A percentile compares a stretch with the other conserved stretches of the same genome.
These are phyloP conservation scores for Eustalomyia histrio DNA, from an alignment of 2,888 invertebrate genomes.

Conservation along the genomic window DNA sequence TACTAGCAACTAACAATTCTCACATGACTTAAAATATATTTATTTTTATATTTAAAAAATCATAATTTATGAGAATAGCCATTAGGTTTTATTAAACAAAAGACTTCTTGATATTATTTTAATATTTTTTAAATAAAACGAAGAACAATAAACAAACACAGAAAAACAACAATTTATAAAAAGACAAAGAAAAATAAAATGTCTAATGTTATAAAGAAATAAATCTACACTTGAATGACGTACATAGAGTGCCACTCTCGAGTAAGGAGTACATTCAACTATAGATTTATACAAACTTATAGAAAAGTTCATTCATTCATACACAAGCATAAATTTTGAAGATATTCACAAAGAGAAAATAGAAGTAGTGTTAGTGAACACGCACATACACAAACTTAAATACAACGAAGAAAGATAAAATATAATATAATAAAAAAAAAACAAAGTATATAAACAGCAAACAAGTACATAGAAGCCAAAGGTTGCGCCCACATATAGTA, in stretches of 20 bases:
- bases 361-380: background rate
- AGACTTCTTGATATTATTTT: background rate
- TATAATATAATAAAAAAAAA: background rate
- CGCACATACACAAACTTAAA: slow-evolving; percentile 2
- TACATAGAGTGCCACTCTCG: background rate
- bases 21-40: background rate
- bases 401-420: slow-evolving; percentile 2
- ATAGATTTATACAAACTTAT: background rate
- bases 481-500: slow-evolving; percentile 43
- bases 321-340: slow-evolving; percentile 16
- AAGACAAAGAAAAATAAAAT: background rate
- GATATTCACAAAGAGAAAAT: background rate
- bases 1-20: background rate
- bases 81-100: background rate
- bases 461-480: slow-evolving; percentile 17
- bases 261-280: slow-evolving; percentile 26
- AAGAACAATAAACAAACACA: background rate
- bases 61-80: background rate
- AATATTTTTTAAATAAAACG: background rate
- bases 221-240: slow-evolving; percentile 28
- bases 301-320: background rate
- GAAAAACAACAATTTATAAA: background rate
- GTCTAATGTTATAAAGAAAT: slow-evolving; percentile 20
- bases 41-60: background rate
- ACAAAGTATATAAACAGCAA: slow-evolving; percentile 20